Evolutionary conservation across 2,113 vertebrate genomes (phyloP).

Genomic region (Thalassarche chlororhynchos): DNA sequence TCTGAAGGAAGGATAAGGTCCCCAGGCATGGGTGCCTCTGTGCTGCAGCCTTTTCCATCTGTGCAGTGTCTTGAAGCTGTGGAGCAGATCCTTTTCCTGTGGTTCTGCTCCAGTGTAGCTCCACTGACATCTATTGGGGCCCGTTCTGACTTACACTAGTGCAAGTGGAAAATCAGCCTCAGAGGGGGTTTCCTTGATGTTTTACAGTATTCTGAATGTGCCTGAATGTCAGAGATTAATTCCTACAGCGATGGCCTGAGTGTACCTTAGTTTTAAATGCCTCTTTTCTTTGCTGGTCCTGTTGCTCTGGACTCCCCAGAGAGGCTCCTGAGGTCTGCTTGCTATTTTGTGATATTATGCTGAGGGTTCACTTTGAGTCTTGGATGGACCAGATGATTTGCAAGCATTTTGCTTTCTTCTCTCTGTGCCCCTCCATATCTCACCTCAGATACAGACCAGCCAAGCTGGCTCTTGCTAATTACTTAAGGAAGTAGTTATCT

Average conservation of each 20-base stretch:
- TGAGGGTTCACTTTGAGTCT: background rate
- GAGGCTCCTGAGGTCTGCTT: background rate
- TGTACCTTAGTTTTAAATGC: background rate
- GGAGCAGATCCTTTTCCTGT: background rate
- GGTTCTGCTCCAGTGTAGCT: background rate
- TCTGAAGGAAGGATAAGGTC: background rate
- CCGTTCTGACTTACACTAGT: background rate
- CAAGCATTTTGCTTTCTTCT: background rate
- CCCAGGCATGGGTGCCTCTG: rapidly evolving
- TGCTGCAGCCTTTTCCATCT: background rate
- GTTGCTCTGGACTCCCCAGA: background rate
- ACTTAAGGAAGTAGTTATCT: background rate
- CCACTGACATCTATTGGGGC: conserved; percentile 39
- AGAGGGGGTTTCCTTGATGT: background rate
- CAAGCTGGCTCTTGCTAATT: conserved; percentile 9
- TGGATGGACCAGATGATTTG: background rate
- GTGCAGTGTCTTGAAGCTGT: background rate
- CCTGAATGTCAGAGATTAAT: background rate
- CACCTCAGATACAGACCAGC: background rate
- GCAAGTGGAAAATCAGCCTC: background rate
- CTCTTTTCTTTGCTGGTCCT: background rate
- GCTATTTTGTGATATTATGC: background rate
- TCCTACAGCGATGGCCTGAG: background rate
- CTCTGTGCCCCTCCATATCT: background rate
- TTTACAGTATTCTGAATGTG: background rate